Conservation (phyloP, 2,888 invertebrate species). For the Suillia variegata region DNA sequence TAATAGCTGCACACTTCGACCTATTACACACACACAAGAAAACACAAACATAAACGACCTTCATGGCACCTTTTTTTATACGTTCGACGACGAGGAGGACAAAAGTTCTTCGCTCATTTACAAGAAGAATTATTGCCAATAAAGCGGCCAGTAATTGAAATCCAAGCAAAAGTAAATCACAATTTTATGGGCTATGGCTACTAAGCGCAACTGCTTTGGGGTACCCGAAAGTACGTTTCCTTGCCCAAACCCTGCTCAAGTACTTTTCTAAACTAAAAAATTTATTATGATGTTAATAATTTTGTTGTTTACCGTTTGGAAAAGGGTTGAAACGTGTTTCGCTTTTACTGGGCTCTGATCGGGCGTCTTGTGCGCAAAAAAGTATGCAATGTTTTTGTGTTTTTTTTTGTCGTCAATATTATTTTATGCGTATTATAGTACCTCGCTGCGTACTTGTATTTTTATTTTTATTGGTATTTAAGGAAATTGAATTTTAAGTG, state of each 20-base stretch:
- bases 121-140: conserved; percentile 44
- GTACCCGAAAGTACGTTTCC: not conserved
- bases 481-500: conserved; percentile 2
- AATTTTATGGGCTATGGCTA: conserved; percentile 46
- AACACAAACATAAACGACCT: too few species aligned
- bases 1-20: too few species aligned
- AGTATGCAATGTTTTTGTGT: not conserved
- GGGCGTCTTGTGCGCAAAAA: not conserved
- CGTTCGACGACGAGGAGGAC: too few species aligned
- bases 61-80: too few species aligned
- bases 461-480: not conserved
- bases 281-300: conserved; percentile 49
- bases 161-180: conserved; percentile 51
- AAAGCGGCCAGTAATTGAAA: conserved; percentile 53
- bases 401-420: too few species aligned
- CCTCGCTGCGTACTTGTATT: too few species aligned
- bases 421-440: too few species aligned
- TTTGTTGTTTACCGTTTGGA: conserved; percentile 28
- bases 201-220: not conserved
- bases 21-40: too few species aligned
- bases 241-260: not conserved
- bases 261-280: not conserved
- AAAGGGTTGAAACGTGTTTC: not conserved
- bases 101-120: not conserved
- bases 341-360: not conserved